Percentiles rank a stretch among this genome's conserved stretches.
These are phyloP conservation scores for Vidua chalybeata DNA, from an alignment of 2,113 vertebrate species.

Conservation along the genomic window DNA sequence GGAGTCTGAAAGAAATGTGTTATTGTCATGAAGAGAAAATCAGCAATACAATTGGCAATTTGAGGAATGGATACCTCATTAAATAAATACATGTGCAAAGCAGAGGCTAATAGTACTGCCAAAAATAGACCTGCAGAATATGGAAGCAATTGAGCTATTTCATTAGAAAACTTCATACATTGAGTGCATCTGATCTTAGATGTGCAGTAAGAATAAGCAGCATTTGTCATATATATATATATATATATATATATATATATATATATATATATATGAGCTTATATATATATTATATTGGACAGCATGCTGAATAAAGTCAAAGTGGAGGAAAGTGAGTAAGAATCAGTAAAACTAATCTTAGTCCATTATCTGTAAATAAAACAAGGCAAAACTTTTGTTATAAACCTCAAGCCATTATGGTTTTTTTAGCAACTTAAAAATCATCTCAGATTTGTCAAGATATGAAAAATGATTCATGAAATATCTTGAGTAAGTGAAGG, in stretches of 20 bases:
- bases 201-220: neutral
- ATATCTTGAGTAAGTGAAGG: neutral
- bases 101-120: neutral
- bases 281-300: neutral
- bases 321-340: neutral
- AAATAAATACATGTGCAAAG: slow-evolving; percentile 42
- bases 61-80: slow-evolving; percentile 12
- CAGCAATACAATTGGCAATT: slow-evolving; percentile 40
- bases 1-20: neutral
- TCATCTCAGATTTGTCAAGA: neutral
- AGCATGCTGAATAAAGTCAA: neutral
- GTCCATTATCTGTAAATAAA: neutral
- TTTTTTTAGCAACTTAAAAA: neutral
- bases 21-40: slow-evolving; percentile 38
- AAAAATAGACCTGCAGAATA: slow-evolving; percentile 39
- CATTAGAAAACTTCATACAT: neutral
- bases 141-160: slow-evolving; percentile 1
- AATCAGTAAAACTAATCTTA: neutral
- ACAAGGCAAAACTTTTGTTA: neutral
- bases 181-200: neutral
- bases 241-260: neutral
- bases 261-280: neutral
- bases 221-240: neutral
- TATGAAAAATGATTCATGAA: neutral
- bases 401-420: neutral